Base-by-base conservation (phyloP, 2,888 invertebrate genomes). In the Hedychridium roseum region DNA sequence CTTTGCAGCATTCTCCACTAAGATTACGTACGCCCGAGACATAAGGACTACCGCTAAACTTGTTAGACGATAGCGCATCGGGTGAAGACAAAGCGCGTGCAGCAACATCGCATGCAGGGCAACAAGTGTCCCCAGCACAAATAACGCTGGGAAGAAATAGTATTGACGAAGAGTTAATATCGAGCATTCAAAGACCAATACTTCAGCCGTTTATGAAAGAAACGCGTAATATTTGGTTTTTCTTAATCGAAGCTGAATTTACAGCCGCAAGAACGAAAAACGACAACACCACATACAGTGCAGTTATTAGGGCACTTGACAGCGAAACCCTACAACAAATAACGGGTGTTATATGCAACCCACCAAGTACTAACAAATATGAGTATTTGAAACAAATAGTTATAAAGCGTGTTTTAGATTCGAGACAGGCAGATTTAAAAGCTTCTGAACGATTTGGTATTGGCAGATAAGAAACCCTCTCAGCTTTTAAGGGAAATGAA, bases 211-310 rank as follows among this genome's bases (percentile, higher is more conserved):
- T 41, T n/a, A 43, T 43, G 38, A 43, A 34, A 12, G 17, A 43
- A 12, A 31, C 37, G 5, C 49, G 34, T 3, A 38, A 43, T 1
- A 3, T 43, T 1, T 49, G 49, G 49, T 49, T 49, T 7, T 15
- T 20, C 6, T 14, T 30, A 2, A 26, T 43, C 5, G 49, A 49
- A 11, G 31, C 43, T 1, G 30, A 30, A 7, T 43, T 49, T n/a
- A 9, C 5, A 2, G 12, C 39, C 12, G 11, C 16, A 7, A 34
- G 20, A n/a, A 30, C 38, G 0, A 34, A 17, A 1, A 18, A 4
- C 9, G 44, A 50, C 16, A 12, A 31, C 1, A 27, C 21, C 14
- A 45, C 40, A 20, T 50, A 40, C 16, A 37, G 15, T 15, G 7
- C 16, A 1, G 34, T 41, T 3, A n/a, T 50, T 1, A 36, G 15